Percentiles rank a stretch among this genome's conserved stretches.
phyloP scores from a whole-genome alignment of 1,140 invertebrate genomes.

The Pygmarrhopalites habei region DNA sequence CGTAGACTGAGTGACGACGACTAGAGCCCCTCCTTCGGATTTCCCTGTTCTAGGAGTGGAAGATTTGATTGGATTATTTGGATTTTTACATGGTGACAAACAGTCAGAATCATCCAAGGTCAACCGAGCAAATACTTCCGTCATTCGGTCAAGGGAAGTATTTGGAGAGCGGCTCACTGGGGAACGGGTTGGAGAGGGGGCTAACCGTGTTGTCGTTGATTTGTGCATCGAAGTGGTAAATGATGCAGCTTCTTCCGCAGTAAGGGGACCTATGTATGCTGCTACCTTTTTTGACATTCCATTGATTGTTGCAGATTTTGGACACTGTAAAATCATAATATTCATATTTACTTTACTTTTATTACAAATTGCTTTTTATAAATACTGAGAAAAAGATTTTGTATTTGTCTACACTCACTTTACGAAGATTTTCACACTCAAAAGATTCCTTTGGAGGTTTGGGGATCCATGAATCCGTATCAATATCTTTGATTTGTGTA shows the following conservation, averaged over 20 bases:
- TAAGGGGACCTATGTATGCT: slow-evolving; percentile 3
- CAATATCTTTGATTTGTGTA: neutral
- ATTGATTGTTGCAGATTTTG: neutral
- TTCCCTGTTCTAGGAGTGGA: too few species aligned
- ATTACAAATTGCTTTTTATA: too few species aligned
- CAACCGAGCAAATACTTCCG: neutral
- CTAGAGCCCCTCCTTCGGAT: too few species aligned
- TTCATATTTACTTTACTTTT: too few species aligned
- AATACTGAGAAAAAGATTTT: too few species aligned
- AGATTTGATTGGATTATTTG: too few species aligned
- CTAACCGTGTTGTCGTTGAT: neutral
- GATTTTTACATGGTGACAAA: too few species aligned
- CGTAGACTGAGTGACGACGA: too few species aligned
- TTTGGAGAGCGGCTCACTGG: neutral
- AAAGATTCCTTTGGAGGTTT: neutral
- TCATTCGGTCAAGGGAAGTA: neutral
- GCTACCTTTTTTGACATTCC: neutral
- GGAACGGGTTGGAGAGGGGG: neutral
- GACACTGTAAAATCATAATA: too few species aligned
- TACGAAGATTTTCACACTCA: neutral
- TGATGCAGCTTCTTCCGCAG: neutral
- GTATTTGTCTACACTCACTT: slow-evolving; percentile 3
- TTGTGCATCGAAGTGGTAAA: neutral
- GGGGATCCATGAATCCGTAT: neutral
- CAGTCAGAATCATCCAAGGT: neutral